A percentile compares a stretch with the other conserved stretches of the same genome.
Conservation (phyloP, 2,888 invertebrate species). For the Agrotis ipsilon region DNA sequence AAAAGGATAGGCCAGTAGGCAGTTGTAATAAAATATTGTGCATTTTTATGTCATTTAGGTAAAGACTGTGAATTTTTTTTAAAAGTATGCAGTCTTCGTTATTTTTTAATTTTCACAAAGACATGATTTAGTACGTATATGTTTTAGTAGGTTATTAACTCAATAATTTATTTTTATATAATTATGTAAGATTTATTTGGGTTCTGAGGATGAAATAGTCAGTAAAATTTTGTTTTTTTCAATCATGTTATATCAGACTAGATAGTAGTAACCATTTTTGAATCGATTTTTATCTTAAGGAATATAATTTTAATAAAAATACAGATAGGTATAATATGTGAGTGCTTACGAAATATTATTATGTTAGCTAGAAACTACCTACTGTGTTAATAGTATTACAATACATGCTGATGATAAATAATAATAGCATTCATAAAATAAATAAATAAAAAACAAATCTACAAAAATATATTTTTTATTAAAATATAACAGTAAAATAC, state of each 20-base stretch:
- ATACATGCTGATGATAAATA: background rate
- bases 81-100: too few species aligned
- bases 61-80: too few species aligned
- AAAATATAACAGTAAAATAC: constrained; percentile 45
- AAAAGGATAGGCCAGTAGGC: constrained; percentile 5
- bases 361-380: background rate
- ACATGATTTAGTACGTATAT: too few species aligned
- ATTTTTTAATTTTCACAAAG: too few species aligned
- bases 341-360: too few species aligned
- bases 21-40: constrained; percentile 9
- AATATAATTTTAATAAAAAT: too few species aligned
- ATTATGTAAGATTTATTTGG: background rate
- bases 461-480: constrained; percentile 54
- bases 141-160: too few species aligned
- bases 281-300: too few species aligned
- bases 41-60: background rate
- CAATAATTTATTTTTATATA: too few species aligned
- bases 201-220: background rate
- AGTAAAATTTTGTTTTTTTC: background rate
- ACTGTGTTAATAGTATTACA: too few species aligned
- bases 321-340: too few species aligned
- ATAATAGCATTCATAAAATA: constrained; percentile 5
- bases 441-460: constrained; percentile 29
- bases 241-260: background rate
- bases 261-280: too few species aligned